A percentile compares a stretch with the other conserved stretches of the same genome.
These are phyloP conservation scores for Tetragonula carbonaria DNA, from an alignment of 2,888 invertebrate genomes.

Conservation along the genomic window DNA sequence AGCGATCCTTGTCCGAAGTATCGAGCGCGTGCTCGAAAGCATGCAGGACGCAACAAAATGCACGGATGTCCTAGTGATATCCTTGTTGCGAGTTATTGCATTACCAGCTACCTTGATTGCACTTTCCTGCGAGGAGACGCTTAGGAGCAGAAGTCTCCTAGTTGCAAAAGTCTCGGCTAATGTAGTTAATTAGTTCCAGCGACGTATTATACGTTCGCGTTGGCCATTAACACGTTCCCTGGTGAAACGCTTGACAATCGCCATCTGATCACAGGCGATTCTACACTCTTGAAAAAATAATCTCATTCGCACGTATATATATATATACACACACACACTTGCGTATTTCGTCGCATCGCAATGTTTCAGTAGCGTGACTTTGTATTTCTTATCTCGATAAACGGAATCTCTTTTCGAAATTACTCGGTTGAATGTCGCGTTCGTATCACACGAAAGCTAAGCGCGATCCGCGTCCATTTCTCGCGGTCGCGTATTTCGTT, in stretches of 20 bases:
- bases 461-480: background rate
- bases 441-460: background rate
- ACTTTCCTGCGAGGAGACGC: conserved; percentile 39
- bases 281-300: background rate
- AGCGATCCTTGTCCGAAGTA: conserved; percentile 12
- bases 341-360: background rate
- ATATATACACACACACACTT: background rate
- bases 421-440: background rate
- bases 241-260: conserved; percentile 32
- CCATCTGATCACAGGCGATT: background rate
- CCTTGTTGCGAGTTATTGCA: conserved; percentile 67
- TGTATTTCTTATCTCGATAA: background rate
- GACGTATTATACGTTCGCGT: conserved; percentile 52
- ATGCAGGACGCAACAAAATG: conserved; percentile 15
- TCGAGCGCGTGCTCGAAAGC: conserved; percentile 10
- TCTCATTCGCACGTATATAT: background rate
- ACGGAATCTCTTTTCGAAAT: background rate
- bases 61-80: conserved; percentile 35
- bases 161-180: conserved; percentile 73
- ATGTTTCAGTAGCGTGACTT: background rate
- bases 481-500: conserved; percentile 6
- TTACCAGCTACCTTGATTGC: conserved; percentile 67
- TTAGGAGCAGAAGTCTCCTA: conserved; percentile 28
- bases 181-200: conserved; percentile 75
- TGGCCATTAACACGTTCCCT: conserved; percentile 72